Evolutionary conservation across 2,797 vertebrate species (phyloP).

Genomic region (Coracias cyanogaster): DNA sequence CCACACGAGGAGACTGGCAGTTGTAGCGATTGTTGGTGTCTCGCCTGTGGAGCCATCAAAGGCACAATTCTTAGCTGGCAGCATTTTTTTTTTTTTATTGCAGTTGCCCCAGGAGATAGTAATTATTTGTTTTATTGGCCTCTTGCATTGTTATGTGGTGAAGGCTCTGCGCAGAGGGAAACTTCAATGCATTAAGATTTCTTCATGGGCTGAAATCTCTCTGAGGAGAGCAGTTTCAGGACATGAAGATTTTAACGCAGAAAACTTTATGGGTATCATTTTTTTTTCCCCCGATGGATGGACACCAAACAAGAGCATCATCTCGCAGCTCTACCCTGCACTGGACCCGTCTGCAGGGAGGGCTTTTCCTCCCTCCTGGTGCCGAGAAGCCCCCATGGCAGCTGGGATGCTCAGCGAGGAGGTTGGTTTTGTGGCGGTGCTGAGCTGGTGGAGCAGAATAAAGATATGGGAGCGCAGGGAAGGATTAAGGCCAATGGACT

Average conservation of each 20-base stretch:
- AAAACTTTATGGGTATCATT: not conserved
- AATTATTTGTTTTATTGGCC: conserved; percentile 33
- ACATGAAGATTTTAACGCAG: not conserved
- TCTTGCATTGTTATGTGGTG: not conserved
- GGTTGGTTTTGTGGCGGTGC: not conserved
- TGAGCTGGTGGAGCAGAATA: not conserved
- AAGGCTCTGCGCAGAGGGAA: not conserved
- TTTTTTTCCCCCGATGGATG: not conserved
- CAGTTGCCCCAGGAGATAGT: not conserved
- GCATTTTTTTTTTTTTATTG: not conserved
- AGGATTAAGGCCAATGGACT: conserved; percentile 61
- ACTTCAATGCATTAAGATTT: not conserved
- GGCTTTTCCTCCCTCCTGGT: not conserved
- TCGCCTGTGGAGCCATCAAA: conserved; percentile 31
- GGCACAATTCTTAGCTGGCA: not conserved
- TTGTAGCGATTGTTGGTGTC: not conserved
- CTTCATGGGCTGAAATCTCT: not conserved
- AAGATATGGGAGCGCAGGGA: conserved; percentile 28
- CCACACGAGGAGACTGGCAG: not conserved
- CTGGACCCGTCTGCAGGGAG: not conserved
- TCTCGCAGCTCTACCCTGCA: not conserved
- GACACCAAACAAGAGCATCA: not conserved
- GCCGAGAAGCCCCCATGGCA: conserved; percentile 6
- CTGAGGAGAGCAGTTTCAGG: not conserved
- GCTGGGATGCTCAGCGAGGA: conserved; percentile 15